Percentiles rank a stretch among this genome's conserved stretches.
Evolutionary conservation across 1,140 invertebrate genomes (phyloP).

Genomic region (Battus philenor): DNA sequence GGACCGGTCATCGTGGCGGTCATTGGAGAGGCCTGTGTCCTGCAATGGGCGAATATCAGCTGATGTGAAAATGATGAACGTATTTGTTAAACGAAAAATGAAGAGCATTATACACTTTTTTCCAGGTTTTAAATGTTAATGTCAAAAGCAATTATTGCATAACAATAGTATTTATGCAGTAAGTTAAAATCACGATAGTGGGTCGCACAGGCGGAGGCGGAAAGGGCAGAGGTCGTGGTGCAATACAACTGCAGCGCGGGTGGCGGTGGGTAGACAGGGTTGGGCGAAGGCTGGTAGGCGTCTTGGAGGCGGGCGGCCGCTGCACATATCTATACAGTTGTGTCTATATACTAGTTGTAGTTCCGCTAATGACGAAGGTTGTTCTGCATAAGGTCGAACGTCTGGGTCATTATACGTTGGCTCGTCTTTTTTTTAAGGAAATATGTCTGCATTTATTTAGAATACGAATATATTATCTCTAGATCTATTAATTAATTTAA

Average conservation of each 20-base stretch:
- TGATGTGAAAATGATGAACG: too few species aligned
- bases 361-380: conserved; percentile 59
- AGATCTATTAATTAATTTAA: too few species aligned
- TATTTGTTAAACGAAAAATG: too few species aligned
- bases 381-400: conserved; percentile 50
- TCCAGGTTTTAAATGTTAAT: not conserved
- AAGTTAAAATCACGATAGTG: not conserved
- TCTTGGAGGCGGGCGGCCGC: conserved; percentile 30
- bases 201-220: conserved; percentile 17
- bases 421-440: not conserved
- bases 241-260: conserved; percentile 42
- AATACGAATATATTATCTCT: too few species aligned
- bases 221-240: conserved; percentile 52
- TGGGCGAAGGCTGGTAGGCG: conserved; percentile 24
- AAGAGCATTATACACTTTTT: too few species aligned
- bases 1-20: too few species aligned
- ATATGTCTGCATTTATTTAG: too few species aligned
- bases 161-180: not conserved
- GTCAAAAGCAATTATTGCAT: not conserved
- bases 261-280: conserved; percentile 18
- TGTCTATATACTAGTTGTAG: conserved; percentile 33
- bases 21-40: too few species aligned
- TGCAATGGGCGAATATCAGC: too few species aligned
- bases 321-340: conserved; percentile 41
- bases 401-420: conserved; percentile 37